Base-by-base conservation (phyloP, 2,888 invertebrate species). In the Archaeoteleia sp. region DNA sequence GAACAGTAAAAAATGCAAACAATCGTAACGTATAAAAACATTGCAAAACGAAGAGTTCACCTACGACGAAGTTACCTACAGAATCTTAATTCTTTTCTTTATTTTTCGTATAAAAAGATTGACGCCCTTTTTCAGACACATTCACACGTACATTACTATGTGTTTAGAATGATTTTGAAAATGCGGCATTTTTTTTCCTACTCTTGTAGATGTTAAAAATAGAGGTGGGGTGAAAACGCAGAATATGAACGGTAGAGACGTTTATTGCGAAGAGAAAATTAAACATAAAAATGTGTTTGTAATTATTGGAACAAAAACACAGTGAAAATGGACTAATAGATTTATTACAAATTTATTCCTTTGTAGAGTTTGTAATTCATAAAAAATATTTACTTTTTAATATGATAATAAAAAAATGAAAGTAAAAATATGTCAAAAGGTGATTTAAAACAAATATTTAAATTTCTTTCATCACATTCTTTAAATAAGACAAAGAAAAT, bases 1-100 rank as follows among this genome's bases (percentile, higher is more conserved):
- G 40, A 66, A 40, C 43, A 43, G 37, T 51, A 48, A 37, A 37
- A 54, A 40, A 54, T 48, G 43, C 25, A 48, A 65, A 58, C 57
- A 60, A 54, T 54, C 35, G 13, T 54, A 51, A 55, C 61, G 51
- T 43, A 51, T 48, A 35, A 55, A 53, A 48, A 37, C 13, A 37
- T 15, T n/a, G 14, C 37, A 1, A 37, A 37, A 53, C 30, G 25
- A 62, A 40, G 35, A 49, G 48, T 55, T 55, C 35, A 39, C 35
- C 42, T 40, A 62, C 10, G 43, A 60, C 29, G 17, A 48, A 42
- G 25, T 42, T 32, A 39, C 25, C 10, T 54, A 43, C 15, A 43
- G 12, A 45, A 45, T 57, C 29, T 20, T 40, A n/a, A n/a, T n/a
- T n/a, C n/a, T n/a, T n/a, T n/a, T n/a, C n/a, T n/a, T 8, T 37